Base-by-base conservation (phyloP, 1,140 invertebrate species). In the Diprion similis region DNA sequence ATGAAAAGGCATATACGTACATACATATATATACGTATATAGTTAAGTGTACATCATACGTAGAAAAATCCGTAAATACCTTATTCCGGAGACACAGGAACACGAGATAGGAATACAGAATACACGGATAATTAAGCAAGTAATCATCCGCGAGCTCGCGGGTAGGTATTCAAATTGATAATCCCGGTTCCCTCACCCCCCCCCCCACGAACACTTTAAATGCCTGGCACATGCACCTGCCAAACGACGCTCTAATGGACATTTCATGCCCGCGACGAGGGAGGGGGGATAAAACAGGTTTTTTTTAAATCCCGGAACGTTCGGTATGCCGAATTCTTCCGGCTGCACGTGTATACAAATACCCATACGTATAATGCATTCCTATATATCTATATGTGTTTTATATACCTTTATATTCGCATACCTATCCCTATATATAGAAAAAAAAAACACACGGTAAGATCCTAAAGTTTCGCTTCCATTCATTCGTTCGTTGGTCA, bases 241-340 rank as follows among this genome's bases (percentile, higher is more conserved):
- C 51, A 59, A 59, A 59, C 51, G 51, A 59, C 51, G 51, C 11
- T 59, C 51, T 59, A 59, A 59, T 59, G 11, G 51, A 59, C 51
- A 59, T 59, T 59, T 59, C 51, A 9, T 13, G 24, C 24, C 24
- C 24, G 24, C 24, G 24, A 37, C 24, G 24, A 37, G 24, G 24
- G 24, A 37, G 24, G 24, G 24, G 24, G 24, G 24, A 37, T 37
- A 17, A 59, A 59, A 59, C 51, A 59, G 51, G 51, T 59, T 59
- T 59, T 59, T 59, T 59, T 59, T 59, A 59, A 59, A 59, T 59
- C 11, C 51, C 51, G 51, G 11, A 15, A 59, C 3, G 51, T 59
- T 59, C 51, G 51, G 51, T 59, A 17, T 59, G 51, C 51, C 51
- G 8, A 59, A 59, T 59, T 59, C 51, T 9, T 17, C 11, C 4